phyloP scores from a whole-genome alignment of 2,113 vertebrate species.

The Polyodon spathula region DNA sequence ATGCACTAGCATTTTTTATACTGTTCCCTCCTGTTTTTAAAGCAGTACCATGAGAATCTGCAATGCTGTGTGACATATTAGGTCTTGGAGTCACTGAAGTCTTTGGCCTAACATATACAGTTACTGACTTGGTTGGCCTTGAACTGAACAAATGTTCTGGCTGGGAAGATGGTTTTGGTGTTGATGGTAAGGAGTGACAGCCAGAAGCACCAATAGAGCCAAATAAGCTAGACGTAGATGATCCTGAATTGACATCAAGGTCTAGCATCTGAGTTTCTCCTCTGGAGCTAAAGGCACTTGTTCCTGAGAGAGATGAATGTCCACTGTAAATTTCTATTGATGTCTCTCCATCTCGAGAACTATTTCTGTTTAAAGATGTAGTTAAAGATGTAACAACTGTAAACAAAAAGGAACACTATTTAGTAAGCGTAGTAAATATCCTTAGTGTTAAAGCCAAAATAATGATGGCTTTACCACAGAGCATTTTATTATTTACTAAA shows the following conservation, averaged over 20 bases:
- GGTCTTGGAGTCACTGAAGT: conserved; percentile 36
- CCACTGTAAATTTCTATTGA: conserved; percentile 19
- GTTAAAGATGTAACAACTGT: conserved; percentile 50
- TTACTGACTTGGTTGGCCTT: conserved; percentile 15
- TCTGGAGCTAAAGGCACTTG: conserved; percentile 20
- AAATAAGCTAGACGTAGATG: neutral
- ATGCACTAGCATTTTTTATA: conserved; percentile 31
- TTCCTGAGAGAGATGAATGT: conserved; percentile 29
- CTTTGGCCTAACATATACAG: conserved; percentile 32
- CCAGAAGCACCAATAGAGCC: conserved; percentile 12
- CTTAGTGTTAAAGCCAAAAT: neutral
- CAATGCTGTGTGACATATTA: conserved; percentile 27
- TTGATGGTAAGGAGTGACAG: neutral
- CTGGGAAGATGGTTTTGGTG: conserved; percentile 15
- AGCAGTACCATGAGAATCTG: neutral
- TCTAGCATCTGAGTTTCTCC: conserved; percentile 28
- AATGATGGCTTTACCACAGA: too few species aligned
- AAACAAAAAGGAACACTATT: conserved; percentile 21
- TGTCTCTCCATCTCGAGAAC: conserved; percentile 31
- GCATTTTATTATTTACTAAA: too few species aligned
- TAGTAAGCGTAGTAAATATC: too few species aligned
- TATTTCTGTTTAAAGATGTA: conserved; percentile 22
- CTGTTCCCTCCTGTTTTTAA: conserved; percentile 15
- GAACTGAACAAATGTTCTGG: conserved; percentile 27
- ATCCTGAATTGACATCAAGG: conserved; percentile 17